Conservation (phyloP, 2,113 vertebrate genomes). For the Albula goreensis region DNA sequence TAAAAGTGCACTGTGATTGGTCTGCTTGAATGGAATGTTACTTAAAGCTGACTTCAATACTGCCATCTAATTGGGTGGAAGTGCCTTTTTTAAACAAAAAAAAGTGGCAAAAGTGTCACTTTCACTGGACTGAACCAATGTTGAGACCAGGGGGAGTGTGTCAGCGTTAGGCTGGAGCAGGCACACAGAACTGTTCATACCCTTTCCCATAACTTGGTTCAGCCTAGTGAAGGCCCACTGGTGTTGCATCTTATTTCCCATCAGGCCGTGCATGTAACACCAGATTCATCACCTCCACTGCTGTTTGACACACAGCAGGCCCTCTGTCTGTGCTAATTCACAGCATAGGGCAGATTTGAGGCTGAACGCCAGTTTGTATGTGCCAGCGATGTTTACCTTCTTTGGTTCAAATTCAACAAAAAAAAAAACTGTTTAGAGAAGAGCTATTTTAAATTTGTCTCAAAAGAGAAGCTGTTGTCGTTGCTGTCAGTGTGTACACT, state of each 20-base stretch:
- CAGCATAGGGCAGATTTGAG: background rate
- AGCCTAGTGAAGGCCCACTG: background rate
- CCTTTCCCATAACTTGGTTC: background rate
- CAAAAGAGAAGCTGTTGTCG: background rate
- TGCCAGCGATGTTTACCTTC: slow-evolving; percentile 1
- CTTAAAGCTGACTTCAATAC: background rate
- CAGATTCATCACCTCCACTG: background rate
- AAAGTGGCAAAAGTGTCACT: background rate
- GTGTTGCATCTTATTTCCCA: background rate
- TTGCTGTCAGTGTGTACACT: slow-evolving; percentile 30
- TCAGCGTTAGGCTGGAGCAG: background rate
- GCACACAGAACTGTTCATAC: background rate
- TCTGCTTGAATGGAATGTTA: background rate
- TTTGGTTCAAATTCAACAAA: background rate
- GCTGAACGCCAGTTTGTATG: background rate
- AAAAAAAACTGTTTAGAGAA: background rate
- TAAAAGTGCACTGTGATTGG: background rate
- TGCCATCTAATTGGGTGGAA: background rate
- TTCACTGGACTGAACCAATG: background rate
- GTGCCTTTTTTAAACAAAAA: background rate
- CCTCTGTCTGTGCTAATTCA: background rate
- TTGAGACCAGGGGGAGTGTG: background rate
- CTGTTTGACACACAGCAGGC: background rate
- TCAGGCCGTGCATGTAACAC: background rate
- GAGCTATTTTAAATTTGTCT: background rate